phyloP scores from a whole-genome alignment of 2,113 vertebrate genomes.

The Phalacrocorax aristotelis region DNA sequence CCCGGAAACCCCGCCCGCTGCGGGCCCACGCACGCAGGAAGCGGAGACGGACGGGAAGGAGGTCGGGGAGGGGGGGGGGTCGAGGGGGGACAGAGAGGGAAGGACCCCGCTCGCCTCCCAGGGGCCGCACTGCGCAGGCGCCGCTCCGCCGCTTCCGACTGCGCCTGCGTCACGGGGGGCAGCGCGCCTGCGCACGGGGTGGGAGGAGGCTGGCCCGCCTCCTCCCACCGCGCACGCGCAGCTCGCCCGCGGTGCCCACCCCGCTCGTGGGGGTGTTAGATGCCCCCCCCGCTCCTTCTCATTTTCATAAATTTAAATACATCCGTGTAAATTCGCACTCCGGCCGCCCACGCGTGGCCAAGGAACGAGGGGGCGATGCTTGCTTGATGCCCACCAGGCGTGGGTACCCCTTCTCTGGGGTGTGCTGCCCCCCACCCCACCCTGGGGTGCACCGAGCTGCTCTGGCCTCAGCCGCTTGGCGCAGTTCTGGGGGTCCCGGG shows the following conservation, averaged over 20 bases:
- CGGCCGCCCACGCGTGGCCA: too few species aligned
- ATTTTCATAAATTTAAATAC: neutral
- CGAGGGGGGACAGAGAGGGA: neutral
- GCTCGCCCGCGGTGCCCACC: neutral
- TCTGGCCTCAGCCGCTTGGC: neutral
- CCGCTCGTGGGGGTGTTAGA: too few species aligned
- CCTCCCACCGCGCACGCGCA: neutral
- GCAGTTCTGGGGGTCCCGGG: neutral
- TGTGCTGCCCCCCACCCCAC: too few species aligned
- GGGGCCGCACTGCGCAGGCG: neutral
- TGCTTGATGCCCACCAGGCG: too few species aligned
- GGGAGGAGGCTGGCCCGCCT: neutral
- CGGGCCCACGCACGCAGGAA: constrained; percentile 25
- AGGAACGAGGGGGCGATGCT: neutral
- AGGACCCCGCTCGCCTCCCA: neutral
- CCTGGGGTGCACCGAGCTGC: neutral
- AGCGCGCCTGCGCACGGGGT: neutral
- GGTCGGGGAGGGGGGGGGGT: neutral
- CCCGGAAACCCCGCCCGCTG: constrained; percentile 66
- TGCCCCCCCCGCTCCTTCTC: too few species aligned
- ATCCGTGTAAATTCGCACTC: too few species aligned
- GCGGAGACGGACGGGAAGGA: neutral
- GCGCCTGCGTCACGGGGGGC: neutral
- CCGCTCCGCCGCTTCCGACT: neutral
- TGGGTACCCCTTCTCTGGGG: too few species aligned